phyloP scores from a whole-genome alignment of 1,140 invertebrate species.

The Holotrichia oblita region DNA sequence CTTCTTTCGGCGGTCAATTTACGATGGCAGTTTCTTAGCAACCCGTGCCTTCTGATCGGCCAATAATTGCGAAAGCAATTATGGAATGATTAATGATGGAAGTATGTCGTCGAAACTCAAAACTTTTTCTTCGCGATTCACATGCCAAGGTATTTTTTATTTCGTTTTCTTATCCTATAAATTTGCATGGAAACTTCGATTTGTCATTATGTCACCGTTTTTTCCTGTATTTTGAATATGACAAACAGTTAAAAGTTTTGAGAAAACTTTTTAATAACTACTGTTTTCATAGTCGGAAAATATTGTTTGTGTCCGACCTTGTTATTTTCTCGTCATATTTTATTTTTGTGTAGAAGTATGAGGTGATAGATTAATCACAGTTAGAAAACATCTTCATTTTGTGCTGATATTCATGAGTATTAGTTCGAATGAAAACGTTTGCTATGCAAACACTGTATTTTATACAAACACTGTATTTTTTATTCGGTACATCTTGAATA shows the following conservation, averaged over 20 bases:
- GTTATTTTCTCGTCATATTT: not conserved
- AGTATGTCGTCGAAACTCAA: not conserved
- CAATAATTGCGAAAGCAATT: constrained; percentile 32
- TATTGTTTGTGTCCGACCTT: constrained; percentile 13
- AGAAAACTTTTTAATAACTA: not conserved
- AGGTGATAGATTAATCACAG: no score
- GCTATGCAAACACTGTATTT: no score
- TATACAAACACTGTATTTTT: no score
- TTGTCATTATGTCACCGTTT: constrained; percentile 13
- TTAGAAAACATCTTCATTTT: no score
- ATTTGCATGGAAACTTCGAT: constrained; percentile 2
- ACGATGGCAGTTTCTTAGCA: not conserved
- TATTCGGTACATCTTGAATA: no score
- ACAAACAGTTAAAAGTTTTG: not conserved
- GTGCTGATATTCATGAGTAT: no score
- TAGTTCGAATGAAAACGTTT: no score
- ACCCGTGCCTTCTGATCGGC: not conserved
- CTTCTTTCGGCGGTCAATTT: constrained; percentile 14
- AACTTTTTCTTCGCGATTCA: not conserved
- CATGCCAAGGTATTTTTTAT: constrained; percentile 20
- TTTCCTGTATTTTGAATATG: not conserved
- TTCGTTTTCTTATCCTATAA: not conserved
- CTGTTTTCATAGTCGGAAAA: not conserved
- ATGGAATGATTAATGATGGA: constrained; percentile 16
- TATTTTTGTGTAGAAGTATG: not conserved